A percentile compares a stretch with the other conserved stretches of the same genome.
These are phyloP conservation scores for Coenobita brevimanus DNA, from an alignment of 1,140 invertebrate genomes.

Conservation along the genomic window DNA sequence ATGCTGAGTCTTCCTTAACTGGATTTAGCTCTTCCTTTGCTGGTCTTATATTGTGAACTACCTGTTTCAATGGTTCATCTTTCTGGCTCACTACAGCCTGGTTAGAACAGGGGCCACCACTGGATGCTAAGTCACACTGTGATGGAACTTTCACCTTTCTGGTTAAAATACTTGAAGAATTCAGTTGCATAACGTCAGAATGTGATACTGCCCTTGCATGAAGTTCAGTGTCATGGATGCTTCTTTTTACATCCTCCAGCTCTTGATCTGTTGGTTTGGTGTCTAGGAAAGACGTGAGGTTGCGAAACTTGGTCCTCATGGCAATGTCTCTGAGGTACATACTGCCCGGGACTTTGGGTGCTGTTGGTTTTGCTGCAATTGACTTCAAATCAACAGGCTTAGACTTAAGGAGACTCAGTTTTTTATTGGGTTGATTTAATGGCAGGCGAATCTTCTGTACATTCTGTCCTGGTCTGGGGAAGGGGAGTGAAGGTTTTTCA, in stretches of 20 bases:
- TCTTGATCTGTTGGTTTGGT: not conserved
- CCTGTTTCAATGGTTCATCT: no score
- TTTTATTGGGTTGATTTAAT: not conserved
- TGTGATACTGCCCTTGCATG: no score
- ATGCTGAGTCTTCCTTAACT: not conserved
- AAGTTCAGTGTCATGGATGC: not conserved
- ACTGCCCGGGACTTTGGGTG: slow-evolving; percentile 33
- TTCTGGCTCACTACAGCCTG: no score
- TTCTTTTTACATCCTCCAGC: not conserved
- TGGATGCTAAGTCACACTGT: no score
- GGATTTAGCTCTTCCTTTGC: not conserved
- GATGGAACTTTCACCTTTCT: no score
- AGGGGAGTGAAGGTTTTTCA: not conserved
- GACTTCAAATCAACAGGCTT: slow-evolving; percentile 25
- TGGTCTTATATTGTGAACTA: not conserved
- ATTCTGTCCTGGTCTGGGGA: not conserved
- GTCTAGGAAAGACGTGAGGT: slow-evolving; percentile 32
- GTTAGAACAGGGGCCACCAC: no score
- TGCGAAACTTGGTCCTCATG: slow-evolving; percentile 48
- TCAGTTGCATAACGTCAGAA: no score
- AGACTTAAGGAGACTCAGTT: not conserved
- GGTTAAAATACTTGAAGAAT: no score
- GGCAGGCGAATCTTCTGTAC: slow-evolving; percentile 40
- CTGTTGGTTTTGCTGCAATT: not conserved
- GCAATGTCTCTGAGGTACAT: slow-evolving; percentile 38